Base-by-base conservation (phyloP, 2,113 vertebrate genomes). In the Myrmophylax atrothorax region DNA sequence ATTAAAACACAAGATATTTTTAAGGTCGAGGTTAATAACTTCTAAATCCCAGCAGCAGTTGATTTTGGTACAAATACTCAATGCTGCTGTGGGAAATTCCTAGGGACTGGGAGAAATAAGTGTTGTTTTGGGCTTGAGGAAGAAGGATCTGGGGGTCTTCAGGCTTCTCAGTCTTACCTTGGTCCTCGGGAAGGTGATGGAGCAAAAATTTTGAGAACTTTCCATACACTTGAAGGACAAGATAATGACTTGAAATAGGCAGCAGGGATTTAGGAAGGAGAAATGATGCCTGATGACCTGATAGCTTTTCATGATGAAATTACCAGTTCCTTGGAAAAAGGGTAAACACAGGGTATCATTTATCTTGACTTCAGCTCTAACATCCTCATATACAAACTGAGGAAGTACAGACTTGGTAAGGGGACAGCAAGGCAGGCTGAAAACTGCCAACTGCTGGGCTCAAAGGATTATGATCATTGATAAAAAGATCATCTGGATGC, bases 331-430 rank as follows among this genome's bases (percentile, higher is more conserved):
- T 12, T 20, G 10, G 29, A 67, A 58, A 47, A 14, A 15, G 40
- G 9, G 31, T 37, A 79, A 72, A 37, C 11, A 70, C 0, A 1
- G 9, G 6, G 17, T n/a, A 15, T 31, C 0, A 1, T 66, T 81
- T 26, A 29, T 26, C 52, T 46, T 66, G 19, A 46, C 22, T 80
- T 75, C 52, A 55, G 4, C 8, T 44, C 3, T 31, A 31, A 60
- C n/a, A 53, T 10, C 17, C 31, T 58, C 24, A 40, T 1, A 42
- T n/a, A 58, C 16, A 84, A 56, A 40, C 7, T 76, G 62, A 40
- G 23, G 24, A 75, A 79, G 7, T 25, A 33, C 18, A 37, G 33
- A 37, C 23, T n/a, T 31, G 3, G 6, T 67, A n/a, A 66, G 29
- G 40, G 25, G 25, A 37, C 13, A 74, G 11, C 10, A 82, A 69